Conservation (phyloP, 2,888 invertebrate species). For the Drosophila formosana region DNA sequence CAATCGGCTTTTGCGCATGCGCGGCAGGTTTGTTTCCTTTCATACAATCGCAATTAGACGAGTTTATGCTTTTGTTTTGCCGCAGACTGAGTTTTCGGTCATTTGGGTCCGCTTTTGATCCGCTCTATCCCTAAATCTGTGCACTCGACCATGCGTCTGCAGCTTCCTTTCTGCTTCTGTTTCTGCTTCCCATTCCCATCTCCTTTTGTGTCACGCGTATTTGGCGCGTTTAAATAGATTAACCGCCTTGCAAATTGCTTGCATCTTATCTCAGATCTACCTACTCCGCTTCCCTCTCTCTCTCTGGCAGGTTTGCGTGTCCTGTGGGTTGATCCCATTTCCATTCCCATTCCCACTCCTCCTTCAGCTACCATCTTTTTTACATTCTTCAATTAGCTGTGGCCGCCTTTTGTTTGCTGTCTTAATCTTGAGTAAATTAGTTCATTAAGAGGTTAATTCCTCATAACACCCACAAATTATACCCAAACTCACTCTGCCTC, state of each 20-base stretch:
- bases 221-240: conserved; percentile 85
- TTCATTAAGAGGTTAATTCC: conserved; percentile 85
- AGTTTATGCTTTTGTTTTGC: conserved; percentile 70
- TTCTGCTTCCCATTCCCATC: conserved; percentile 11
- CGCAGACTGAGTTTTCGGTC: conserved; percentile 64
- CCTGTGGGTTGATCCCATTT: conserved; percentile 18
- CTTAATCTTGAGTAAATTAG: conserved; percentile 85
- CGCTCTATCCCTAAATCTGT: conserved; percentile 77
- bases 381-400: conserved; percentile 63
- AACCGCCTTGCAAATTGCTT: conserved; percentile 85
- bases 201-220: conserved; percentile 77
- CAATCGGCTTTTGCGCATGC: conserved; percentile 42
- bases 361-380: conserved; percentile 39
- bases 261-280: conserved; percentile 68
- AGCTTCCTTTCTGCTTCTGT: conserved; percentile 28
- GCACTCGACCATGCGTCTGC: conserved; percentile 67
- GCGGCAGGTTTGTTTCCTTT: conserved; percentile 38
- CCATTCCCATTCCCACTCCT: conserved; percentile 18
- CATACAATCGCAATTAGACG: conserved; percentile 80
- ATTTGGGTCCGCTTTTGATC: conserved; percentile 67
- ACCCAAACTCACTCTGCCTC: conserved; percentile 9
- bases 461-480: conserved; percentile 84
- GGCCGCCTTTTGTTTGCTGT: conserved; percentile 68
- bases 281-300: conserved; percentile 22
- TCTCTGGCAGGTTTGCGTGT: conserved; percentile 45